Percentiles rank a stretch among this genome's conserved stretches.
Conservation (phyloP, 1,140 invertebrate genomes). For the Saccostrea echinata region DNA sequence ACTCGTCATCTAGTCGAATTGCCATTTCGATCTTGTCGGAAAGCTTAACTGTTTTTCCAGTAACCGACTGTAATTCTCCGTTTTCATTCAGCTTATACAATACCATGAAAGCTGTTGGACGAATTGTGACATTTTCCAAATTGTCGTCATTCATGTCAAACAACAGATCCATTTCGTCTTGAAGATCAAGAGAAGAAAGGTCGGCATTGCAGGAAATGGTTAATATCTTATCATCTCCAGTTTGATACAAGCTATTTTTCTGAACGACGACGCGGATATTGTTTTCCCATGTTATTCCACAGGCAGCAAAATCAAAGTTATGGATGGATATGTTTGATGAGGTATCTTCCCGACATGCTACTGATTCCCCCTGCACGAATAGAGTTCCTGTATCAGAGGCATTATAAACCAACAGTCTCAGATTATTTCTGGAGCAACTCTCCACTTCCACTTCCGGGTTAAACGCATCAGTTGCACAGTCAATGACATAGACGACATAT, state of each 20-base stretch:
- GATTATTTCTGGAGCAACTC: slow-evolving; percentile 42
- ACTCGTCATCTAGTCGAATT: slow-evolving; percentile 55
- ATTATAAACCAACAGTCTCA: slow-evolving; percentile 24
- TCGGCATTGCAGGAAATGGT: slow-evolving; percentile 56
- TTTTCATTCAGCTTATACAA: slow-evolving; percentile 44
- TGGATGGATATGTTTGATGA: not conserved
- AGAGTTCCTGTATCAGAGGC: slow-evolving; percentile 49
- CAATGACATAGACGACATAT: not conserved
- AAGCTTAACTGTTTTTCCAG: slow-evolving; percentile 50
- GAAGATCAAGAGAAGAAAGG: slow-evolving; percentile 46
- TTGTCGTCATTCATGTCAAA: slow-evolving; percentile 53
- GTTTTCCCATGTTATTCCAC: slow-evolving; percentile 51
- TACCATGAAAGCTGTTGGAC: slow-evolving; percentile 58
- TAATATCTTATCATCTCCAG: slow-evolving; percentile 56
- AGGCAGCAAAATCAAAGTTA: slow-evolving; percentile 45
- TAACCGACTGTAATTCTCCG: not conserved
- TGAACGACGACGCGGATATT: slow-evolving; percentile 54
- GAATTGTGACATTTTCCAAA: slow-evolving; percentile 52
- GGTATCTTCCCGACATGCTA: slow-evolving; percentile 46
- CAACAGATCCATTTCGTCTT: slow-evolving; percentile 32
- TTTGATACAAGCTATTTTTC: slow-evolving; percentile 59
- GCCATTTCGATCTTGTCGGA: slow-evolving; percentile 55
- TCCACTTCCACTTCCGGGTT: slow-evolving; percentile 18
- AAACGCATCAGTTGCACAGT: not conserved
- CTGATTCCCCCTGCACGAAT: slow-evolving; percentile 41